phyloP scores from a whole-genome alignment of 2,797 vertebrate genomes.

The Chaunax sp. region DNA sequence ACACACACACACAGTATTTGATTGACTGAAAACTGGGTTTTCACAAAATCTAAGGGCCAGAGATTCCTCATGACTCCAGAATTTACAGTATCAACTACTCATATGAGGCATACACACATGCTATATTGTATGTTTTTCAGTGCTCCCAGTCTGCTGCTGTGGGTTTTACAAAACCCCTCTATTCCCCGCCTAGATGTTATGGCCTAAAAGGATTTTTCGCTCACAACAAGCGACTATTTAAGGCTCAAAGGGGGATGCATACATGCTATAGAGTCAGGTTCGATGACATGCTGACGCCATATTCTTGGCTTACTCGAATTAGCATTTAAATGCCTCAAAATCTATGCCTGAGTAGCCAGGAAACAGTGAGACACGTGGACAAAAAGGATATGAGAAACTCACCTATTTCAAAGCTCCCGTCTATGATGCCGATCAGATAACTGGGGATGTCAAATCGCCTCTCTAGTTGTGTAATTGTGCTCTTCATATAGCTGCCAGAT shows the following conservation, averaged over 20 bases:
- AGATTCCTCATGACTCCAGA: background rate
- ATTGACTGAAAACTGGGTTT: background rate
- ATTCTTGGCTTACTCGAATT: constrained; percentile 8
- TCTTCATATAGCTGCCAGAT: constrained; percentile 93
- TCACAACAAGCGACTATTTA: constrained; percentile 16
- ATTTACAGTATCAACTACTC: background rate
- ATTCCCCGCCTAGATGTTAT: constrained; percentile 11
- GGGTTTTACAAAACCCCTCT: constrained; percentile 6
- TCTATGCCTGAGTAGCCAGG: background rate
- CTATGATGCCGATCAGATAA: constrained; percentile 93
- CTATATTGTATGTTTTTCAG: background rate
- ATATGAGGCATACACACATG: background rate
- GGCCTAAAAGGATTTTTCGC: constrained; percentile 19
- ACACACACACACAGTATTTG: background rate
- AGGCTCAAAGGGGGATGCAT: constrained; percentile 10
- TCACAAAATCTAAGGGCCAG: background rate
- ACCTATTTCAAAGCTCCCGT: constrained; percentile 99
- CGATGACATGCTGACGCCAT: constrained; percentile 5
- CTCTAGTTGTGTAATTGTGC: constrained; percentile 96
- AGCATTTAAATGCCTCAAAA: constrained; percentile 20
- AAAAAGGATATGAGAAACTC: constrained; percentile 60
- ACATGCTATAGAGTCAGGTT: background rate
- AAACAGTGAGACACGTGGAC: background rate
- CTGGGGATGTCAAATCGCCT: constrained; percentile 94
- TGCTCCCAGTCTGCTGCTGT: constrained; percentile 3